These are phyloP conservation scores for Sebastes steindachneri DNA, from an alignment of 2,797 vertebrate genomes.

Conservation along the genomic window DNA sequence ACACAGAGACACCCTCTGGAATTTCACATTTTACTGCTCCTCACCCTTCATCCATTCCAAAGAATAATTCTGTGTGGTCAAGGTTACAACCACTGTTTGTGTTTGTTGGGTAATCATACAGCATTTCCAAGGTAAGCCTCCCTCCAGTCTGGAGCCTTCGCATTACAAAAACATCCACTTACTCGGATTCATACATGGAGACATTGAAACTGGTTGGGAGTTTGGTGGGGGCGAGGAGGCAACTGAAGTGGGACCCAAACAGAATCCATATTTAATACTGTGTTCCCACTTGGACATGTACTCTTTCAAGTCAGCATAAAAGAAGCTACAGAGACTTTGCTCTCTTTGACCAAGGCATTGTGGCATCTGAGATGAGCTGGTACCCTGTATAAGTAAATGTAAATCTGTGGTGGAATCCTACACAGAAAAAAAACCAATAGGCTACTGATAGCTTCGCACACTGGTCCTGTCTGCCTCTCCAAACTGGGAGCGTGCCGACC, in stretches of 20 bases:
- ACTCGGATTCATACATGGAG: constrained; percentile 68
- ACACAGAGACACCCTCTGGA: constrained; percentile 81
- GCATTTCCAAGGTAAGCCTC: constrained; percentile 66
- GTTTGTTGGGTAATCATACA: constrained; percentile 80
- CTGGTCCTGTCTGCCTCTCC: constrained; percentile 15
- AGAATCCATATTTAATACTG: constrained; percentile 75
- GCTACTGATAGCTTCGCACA: constrained; percentile 1
- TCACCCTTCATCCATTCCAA: constrained; percentile 69
- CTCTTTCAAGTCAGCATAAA: constrained; percentile 79
- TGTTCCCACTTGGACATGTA: constrained; percentile 67
- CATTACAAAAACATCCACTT: constrained; percentile 82
- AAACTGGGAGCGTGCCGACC: not conserved
- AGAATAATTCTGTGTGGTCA: constrained; percentile 72
- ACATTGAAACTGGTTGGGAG: constrained; percentile 56
- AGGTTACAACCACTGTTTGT: constrained; percentile 79
- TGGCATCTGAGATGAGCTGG: constrained; percentile 60
- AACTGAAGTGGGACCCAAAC: constrained; percentile 72
- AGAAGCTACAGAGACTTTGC: constrained; percentile 70
- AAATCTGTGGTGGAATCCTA: constrained; percentile 29
- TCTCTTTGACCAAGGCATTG: constrained; percentile 62
- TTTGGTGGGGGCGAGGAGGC: constrained; percentile 42
- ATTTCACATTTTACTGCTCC: constrained; percentile 76
- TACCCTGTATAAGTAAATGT: constrained; percentile 27
- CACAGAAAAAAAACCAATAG: not conserved
- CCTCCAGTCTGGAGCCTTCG: constrained; percentile 68